These are phyloP conservation scores for Halisarca cf. caerulea DNA, from an alignment of 37 sponge, comb jelly and placozoan genomes.

Conservation along the genomic window DNA sequence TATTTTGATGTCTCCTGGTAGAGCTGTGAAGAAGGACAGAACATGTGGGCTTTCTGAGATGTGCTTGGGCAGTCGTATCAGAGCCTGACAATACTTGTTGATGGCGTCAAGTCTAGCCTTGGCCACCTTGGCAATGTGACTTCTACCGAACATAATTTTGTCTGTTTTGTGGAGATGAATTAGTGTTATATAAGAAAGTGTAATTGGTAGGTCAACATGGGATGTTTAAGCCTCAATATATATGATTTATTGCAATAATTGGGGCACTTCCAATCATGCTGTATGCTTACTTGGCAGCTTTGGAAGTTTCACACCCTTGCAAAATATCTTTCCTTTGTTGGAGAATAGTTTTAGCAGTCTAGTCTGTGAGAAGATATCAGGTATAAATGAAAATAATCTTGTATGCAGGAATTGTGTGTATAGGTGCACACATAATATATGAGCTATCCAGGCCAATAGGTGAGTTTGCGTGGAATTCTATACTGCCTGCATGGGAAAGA, in stretches of 20 bases:
- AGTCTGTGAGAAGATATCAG: slow-evolving; percentile 24
- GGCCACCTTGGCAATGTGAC: slow-evolving; percentile 76
- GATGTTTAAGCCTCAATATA: too few relatives aligned
- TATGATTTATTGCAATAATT: too few relatives aligned
- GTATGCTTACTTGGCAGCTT: slow-evolving; percentile 49
- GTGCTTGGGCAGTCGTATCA: slow-evolving; percentile 55
- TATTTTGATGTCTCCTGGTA: slow-evolving; percentile 54
- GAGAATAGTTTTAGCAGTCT: slow-evolving; percentile 53
- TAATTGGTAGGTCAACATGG: too few relatives aligned
- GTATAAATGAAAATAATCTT: too few relatives aligned
- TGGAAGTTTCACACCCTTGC: slow-evolving; percentile 30
- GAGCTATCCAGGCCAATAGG: too few relatives aligned
- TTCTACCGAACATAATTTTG: slow-evolving; percentile 72
- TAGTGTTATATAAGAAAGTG: neutral
- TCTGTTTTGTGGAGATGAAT: slow-evolving; percentile 27
- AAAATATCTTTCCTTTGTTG: neutral
- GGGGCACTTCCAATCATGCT: too few relatives aligned
- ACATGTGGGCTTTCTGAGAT: slow-evolving; percentile 65
- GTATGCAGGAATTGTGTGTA: too few relatives aligned
- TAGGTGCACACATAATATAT: too few relatives aligned
- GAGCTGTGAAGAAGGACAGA: slow-evolving; percentile 60
- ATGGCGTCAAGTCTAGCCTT: slow-evolving; percentile 77
- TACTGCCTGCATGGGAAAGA: too few relatives aligned
- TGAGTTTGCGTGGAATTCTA: too few relatives aligned
- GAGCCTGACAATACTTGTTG: slow-evolving; percentile 73